Conservation (phyloP, 1,140 invertebrate species). For the Euwallacea similis region DNA sequence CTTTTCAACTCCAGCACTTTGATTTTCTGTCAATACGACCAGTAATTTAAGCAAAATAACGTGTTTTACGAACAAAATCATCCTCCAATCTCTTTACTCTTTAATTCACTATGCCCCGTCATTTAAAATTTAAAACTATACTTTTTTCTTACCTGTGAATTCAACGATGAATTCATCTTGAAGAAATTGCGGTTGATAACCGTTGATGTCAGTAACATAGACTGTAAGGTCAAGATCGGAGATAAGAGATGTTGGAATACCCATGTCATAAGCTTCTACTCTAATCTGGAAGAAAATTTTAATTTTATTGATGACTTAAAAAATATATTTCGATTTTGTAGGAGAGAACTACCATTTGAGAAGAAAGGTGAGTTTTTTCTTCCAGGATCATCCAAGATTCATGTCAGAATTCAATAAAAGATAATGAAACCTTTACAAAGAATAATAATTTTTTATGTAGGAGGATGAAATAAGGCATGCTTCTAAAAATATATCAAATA, state of each 20-base stretch:
- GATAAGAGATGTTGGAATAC: conserved; percentile 79
- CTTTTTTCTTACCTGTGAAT: conserved; percentile 64
- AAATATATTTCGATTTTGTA: too few relatives aligned
- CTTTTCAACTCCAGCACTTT: conserved; percentile 66
- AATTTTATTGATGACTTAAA: background rate
- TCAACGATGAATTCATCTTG: conserved; percentile 71
- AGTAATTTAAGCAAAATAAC: background rate
- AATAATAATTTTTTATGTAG: too few relatives aligned
- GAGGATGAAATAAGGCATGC: too few relatives aligned
- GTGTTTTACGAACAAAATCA: background rate
- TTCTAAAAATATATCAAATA: too few relatives aligned
- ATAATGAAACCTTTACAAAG: too few relatives aligned
- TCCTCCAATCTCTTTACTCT: conserved; percentile 6
- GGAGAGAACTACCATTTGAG: too few relatives aligned
- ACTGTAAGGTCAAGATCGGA: conserved; percentile 88
- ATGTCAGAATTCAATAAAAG: too few relatives aligned
- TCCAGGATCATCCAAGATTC: too few relatives aligned
- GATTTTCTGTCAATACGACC: conserved; percentile 65
- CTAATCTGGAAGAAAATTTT: conserved; percentile 65
- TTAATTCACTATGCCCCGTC: conserved; percentile 1
- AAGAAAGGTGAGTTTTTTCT: too few relatives aligned
- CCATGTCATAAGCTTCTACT: conserved; percentile 87
- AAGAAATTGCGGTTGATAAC: conserved; percentile 85
- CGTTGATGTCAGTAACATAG: conserved; percentile 86
- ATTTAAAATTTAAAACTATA: background rate